A percentile compares a stretch with the other conserved stretches of the same genome.
phyloP scores from a whole-genome alignment of 2,888 invertebrate species.

The Sericinus montela region DNA sequence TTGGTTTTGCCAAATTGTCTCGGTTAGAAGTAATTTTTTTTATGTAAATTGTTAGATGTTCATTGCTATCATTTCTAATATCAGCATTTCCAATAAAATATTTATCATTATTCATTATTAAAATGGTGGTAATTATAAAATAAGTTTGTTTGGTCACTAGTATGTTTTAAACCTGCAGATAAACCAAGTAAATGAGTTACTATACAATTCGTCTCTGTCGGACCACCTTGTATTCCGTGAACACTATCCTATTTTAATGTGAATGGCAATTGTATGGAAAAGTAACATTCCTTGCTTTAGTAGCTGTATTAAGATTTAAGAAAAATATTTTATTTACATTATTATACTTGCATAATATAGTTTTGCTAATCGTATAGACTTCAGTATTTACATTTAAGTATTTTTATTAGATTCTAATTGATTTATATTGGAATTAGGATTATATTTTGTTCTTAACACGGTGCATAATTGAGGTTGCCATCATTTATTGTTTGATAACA shows the following conservation, averaged over 20 bases:
- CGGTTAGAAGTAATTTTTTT: no score
- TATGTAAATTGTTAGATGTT: no score
- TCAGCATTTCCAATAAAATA: no score
- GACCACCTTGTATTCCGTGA: not conserved
- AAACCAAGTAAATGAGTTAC: no score
- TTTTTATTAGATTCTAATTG: slow-evolving; percentile 19
- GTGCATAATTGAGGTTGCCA: slow-evolving; percentile 71
- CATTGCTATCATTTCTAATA: no score
- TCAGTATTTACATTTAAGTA: slow-evolving; percentile 34
- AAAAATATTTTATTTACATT: slow-evolving; percentile 21
- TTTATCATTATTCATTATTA: no score
- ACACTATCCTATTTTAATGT: not conserved
- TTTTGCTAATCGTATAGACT: slow-evolving; percentile 19
- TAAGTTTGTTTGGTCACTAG: no score
- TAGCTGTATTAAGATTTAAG: slow-evolving; percentile 26
- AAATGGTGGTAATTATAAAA: no score
- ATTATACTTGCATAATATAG: slow-evolving; percentile 3
- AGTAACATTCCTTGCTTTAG: slow-evolving; percentile 42
- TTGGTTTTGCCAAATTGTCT: no score
- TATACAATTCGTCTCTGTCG: no score
- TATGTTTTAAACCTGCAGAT: no score
- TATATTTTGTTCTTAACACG: slow-evolving; percentile 39
- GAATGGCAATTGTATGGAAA: slow-evolving; percentile 29
- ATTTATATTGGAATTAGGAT: not conserved
- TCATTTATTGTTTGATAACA: slow-evolving; percentile 65